Percentiles rank a stretch among this genome's conserved stretches.
Evolutionary conservation across 92 coral and sea anemone genomes (phyloP).

Genomic region (Paragorgia papillata): DNA sequence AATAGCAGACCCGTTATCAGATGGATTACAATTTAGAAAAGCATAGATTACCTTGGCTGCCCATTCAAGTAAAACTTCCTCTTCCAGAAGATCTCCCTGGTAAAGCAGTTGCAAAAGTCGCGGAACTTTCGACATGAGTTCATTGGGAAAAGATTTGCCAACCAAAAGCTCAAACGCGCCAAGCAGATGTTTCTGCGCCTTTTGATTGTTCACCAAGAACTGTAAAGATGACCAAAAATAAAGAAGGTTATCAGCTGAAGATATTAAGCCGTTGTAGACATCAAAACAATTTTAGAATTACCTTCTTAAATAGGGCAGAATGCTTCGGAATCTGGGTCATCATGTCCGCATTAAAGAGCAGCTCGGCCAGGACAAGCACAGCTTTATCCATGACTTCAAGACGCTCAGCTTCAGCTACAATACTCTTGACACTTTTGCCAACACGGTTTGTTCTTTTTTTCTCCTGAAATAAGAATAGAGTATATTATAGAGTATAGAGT

Average conservation of each 20-base stretch:
- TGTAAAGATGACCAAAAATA: slow-evolving; percentile 15
- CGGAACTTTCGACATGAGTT: slow-evolving; percentile 88
- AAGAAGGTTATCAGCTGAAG: background rate
- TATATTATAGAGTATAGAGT: background rate
- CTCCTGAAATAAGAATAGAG: slow-evolving; percentile 47
- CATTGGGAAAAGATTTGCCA: slow-evolving; percentile 88
- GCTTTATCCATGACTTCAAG: slow-evolving; percentile 96
- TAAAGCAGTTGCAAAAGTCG: slow-evolving; percentile 84
- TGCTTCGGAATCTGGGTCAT: slow-evolving; percentile 78
- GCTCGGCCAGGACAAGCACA: slow-evolving; percentile 88
- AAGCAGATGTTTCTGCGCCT: slow-evolving; percentile 95
- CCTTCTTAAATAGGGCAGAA: slow-evolving; percentile 82
- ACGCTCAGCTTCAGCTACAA: slow-evolving; percentile 95
- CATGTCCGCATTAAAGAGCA: slow-evolving; percentile 85
- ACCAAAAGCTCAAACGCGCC: slow-evolving; percentile 98
- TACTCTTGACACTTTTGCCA: slow-evolving; percentile 64
- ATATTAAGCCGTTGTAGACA: too few species aligned
- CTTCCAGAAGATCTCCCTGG: slow-evolving; percentile 84
- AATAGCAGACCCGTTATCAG: too few species aligned
- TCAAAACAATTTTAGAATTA: too few species aligned
- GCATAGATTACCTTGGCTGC: slow-evolving; percentile 74
- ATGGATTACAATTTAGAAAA: background rate
- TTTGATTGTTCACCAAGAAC: slow-evolving; percentile 89
- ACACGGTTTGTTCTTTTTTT: slow-evolving; percentile 66
- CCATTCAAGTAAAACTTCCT: slow-evolving; percentile 89